A percentile compares a stretch with the other conserved stretches of the same genome.
Conservation (phyloP, 1,140 invertebrate genomes). For the Bombus haemorrhoidalis region DNA sequence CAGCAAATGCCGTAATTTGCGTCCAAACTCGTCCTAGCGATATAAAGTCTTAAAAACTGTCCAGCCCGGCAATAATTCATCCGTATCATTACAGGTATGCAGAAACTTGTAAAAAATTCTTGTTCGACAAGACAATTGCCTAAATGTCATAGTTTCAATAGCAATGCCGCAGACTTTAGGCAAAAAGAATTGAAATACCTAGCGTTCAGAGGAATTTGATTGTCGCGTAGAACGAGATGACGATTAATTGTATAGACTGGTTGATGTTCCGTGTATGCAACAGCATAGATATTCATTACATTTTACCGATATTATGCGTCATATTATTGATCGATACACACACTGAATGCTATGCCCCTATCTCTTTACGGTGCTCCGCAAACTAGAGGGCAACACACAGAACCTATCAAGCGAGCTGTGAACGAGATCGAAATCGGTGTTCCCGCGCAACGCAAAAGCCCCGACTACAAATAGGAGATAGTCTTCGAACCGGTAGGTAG, state of each 20-base stretch:
- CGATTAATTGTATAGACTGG: neutral
- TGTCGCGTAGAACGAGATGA: neutral
- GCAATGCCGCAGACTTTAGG: neutral
- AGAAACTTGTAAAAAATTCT: neutral
- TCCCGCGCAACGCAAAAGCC: slow-evolving; percentile 51
- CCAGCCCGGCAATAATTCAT: neutral
- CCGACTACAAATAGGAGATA: slow-evolving; percentile 61
- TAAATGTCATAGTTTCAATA: neutral
- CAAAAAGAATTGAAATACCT: neutral
- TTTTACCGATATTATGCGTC: slow-evolving; percentile 29
- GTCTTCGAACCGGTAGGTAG: slow-evolving; percentile 58
- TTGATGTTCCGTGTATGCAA: too few relatives aligned
- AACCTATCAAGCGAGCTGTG: slow-evolving; percentile 30
- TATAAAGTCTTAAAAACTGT: neutral
- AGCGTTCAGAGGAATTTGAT: neutral
- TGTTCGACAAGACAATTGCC: neutral
- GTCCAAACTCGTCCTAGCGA: neutral
- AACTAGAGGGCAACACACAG: slow-evolving; percentile 32
- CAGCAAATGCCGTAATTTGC: neutral
- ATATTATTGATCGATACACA: slow-evolving; percentile 43
- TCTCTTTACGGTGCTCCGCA: slow-evolving; percentile 8
- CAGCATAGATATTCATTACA: slow-evolving; percentile 11
- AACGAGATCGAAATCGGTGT: slow-evolving; percentile 40
- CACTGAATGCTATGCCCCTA: slow-evolving; percentile 13
- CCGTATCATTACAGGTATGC: neutral